These are phyloP conservation scores for Erpetoichthys calabaricus DNA, from an alignment of 2,797 vertebrate species.

Conservation along the genomic window DNA sequence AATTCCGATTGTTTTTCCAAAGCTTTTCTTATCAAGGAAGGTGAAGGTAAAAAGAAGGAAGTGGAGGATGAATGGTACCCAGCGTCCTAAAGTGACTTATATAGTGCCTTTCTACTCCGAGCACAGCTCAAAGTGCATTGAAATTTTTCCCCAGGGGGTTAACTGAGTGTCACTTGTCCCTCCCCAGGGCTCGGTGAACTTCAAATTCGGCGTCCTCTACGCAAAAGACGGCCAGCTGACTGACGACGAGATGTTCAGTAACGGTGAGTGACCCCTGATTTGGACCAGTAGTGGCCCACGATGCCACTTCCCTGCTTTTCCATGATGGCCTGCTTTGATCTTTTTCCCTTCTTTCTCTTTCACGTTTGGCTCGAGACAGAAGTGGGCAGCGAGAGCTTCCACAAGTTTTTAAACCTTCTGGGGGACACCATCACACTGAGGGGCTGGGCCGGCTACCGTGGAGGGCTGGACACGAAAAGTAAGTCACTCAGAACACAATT, in stretches of 20 bases:
- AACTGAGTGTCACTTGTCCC: too few relatives aligned
- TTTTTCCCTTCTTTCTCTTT: too few relatives aligned
- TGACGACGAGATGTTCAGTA: conserved; percentile 97
- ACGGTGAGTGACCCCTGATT: conserved; percentile 56
- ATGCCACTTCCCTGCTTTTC: neutral
- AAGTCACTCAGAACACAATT: conserved; percentile 25
- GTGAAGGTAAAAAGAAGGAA: too few relatives aligned
- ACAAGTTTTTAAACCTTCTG: conserved; percentile 79
- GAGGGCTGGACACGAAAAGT: conserved; percentile 96
- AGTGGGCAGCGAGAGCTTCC: conserved; percentile 80
- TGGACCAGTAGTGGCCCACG: neutral
- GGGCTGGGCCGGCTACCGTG: conserved; percentile 93
- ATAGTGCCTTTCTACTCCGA: too few relatives aligned
- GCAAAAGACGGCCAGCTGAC: conserved; percentile 96
- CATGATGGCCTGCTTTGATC: too few relatives aligned
- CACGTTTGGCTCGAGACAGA: conserved; percentile 42
- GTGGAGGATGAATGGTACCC: too few relatives aligned
- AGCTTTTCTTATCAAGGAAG: too few relatives aligned
- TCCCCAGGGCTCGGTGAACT: conserved; percentile 89
- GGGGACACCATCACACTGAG: conserved; percentile 79
- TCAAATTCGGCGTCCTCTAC: conserved; percentile 94
- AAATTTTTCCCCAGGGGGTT: too few relatives aligned
- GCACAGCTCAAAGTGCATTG: too few relatives aligned
- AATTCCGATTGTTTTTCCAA: too few relatives aligned
- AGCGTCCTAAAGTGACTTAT: too few relatives aligned